Base-by-base conservation (phyloP, 2,888 invertebrate species). In the Phyllotreta cruciferae region DNA sequence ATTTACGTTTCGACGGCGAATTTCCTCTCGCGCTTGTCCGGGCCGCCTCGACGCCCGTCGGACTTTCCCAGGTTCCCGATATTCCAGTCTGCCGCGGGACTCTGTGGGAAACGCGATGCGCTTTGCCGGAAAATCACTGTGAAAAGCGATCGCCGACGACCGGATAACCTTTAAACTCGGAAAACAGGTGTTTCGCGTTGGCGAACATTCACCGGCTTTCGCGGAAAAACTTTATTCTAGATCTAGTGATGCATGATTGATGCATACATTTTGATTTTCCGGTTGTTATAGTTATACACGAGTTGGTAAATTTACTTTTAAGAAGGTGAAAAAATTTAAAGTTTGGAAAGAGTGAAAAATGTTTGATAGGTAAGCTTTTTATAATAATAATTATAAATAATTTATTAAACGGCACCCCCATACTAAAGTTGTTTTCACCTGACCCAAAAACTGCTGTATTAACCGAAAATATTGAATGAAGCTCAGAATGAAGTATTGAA, bases 1-100 rank as follows among this genome's bases (percentile, higher is more conserved):
- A 69, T 69, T 24, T 66, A 67, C 64, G 62, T 63, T 67, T 64
- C 67, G 63, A 67, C 67, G 66, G 66, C 63, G 66, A 68, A 63
- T 68, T 66, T 55, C 66, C 57, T 44, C 10, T 68, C 69, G 69
- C 50, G 61, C 42, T 39, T 67, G 60, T 67, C 67, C 69, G 69
- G 42, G 37, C 3, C 35, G 8, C 10, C 52, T 69, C 69, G 69
- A 60, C 60, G 57, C 24, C 11, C 11, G 39, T 67, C 69, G 69
- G 37, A 24, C 60, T 69, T 69, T 64, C 69, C 69, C 69, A 62
- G 69, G 69, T 66, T 63, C 56, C 64, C 64, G 64, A 66, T 66
- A 64, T 66, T 69, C 66, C 62, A 69, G 69, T 69, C 45, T 45
- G 45, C 52, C 60, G 55, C 62, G 62, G 56, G 61, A 64, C 60